Conservation (phyloP, 2,888 invertebrate genomes). For the Zelleria hepariella region DNA sequence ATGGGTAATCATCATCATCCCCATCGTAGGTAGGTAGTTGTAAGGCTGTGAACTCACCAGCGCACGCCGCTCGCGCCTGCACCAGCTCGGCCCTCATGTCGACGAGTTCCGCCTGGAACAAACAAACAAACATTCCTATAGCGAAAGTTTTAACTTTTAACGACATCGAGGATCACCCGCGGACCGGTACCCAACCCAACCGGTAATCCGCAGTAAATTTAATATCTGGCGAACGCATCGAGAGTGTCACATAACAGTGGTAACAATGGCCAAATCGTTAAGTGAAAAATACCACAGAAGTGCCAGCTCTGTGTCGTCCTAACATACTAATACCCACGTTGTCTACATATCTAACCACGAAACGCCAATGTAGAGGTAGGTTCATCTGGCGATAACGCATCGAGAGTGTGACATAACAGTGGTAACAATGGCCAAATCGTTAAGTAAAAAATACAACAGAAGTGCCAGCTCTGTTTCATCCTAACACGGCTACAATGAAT, state of each 20-base stretch:
- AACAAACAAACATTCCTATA: conserved; percentile 17
- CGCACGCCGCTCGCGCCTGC: conserved; percentile 74
- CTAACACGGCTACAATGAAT: too few species aligned
- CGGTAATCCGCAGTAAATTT: not conserved
- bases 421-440: not conserved
- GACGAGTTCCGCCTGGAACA: conserved; percentile 80
- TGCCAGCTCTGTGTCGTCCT: not conserved
- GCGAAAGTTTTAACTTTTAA: not conserved
- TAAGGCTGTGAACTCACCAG: conserved; percentile 40
- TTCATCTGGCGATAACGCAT: too few species aligned
- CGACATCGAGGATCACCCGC: not conserved
- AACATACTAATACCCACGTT: too few species aligned
- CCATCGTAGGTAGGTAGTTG: too few species aligned
- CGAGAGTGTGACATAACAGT: too few species aligned
- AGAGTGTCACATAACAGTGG: not conserved
- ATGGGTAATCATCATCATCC: too few species aligned
- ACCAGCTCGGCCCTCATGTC: conserved; percentile 81
- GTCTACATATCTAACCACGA: too few species aligned
- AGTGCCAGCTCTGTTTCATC: not conserved
- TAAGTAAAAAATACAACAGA: not conserved
- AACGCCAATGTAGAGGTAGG: too few species aligned
- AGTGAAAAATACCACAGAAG: not conserved
- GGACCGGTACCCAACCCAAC: not conserved
- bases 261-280: not conserved
- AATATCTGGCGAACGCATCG: conserved; percentile 3